Base-by-base conservation (phyloP, 2,113 vertebrate genomes). In the Lagenorhynchus albirostris region DNA sequence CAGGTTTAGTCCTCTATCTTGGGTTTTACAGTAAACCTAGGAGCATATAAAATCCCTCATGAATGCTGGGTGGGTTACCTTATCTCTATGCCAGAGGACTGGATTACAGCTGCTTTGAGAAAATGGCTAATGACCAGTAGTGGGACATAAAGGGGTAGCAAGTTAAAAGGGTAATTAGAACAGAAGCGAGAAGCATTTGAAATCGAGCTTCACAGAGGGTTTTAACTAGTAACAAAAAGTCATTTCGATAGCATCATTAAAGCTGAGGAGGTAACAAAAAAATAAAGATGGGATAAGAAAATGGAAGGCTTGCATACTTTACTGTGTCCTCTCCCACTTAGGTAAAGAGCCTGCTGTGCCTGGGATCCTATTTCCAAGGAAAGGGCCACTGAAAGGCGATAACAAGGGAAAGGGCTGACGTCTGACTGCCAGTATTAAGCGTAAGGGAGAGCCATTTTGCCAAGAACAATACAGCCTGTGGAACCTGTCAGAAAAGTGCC, bases 101-200 rank as follows among this genome's bases (percentile, higher is more conserved):
- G 97, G 97, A 97, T 98, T 98, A 98, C 98, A 97, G 96, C 95
- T 97, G 97, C 97, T 98, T 91, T 90, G 97, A 92, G 96, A 96
- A 97, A 96, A 94, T 73, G 76, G 87, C 96, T 97, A 97, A 97
- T 82, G 91, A 97, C 81, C 81, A 97, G 96, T 38, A 94, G 88
- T 18, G 62, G 92, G 74, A 95, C 94, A 97, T 60, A 98, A 98
- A 97, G 76, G 96, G 95, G 55, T 31, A 70, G 96, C 91, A 95
- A 97, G 96, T 96, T 97, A 98, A 97, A 97, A 97, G 91, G 97
- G 96, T 97, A 98, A 98, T 98, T 98, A 98, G 96, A 97, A 97
- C 92, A 97, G 95, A 95, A 94, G 77, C 21, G 95, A 97, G 92
- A 97, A 96, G 77, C 94, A 87, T 79, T 95, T 97, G 97, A 97